Base-by-base conservation (phyloP, 2,888 invertebrate species). In the Epirrhoe tristata region DNA sequence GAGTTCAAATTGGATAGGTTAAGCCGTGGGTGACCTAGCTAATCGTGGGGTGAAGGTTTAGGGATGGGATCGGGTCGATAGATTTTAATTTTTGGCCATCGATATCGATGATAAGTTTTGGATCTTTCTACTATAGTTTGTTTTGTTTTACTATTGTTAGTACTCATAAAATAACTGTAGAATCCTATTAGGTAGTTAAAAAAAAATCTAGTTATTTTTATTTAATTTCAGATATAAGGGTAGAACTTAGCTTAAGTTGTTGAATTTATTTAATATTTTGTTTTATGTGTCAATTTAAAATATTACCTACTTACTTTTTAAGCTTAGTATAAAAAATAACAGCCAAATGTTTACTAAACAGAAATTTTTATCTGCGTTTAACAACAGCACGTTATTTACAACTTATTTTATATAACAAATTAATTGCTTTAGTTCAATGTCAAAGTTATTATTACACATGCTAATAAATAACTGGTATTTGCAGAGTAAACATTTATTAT, bases 11-110 rank as follows among this genome's bases (percentile, higher is more conserved):
- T 82, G 80, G 79, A 81, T 79, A 81, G 89, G 88, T 89, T 87
- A 88, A 87, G 85, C 85, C 87, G 84, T 84, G 84, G 81, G 72
- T 84, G 89, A 90, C 91, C 91, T 74, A 80, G 81, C 87, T 89
- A 91, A 91, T 91, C 82, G 84, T 78, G 82, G 83, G 86, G 84
- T 80, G 77, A 76, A 79, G 76, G 82, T 80, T 14, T 83, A 88
- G 85, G 61, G 88, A 76, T 79, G 86, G 68, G 77, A 57, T 31
- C n/a, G 0, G 66, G 14, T 53, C 65, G 59, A 54, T 61, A 39
- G 12, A 61, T n/a, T 53, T 24, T n/a, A 3, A 46, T 14, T 36
- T 16, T 24, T 12, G 39, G 7, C 17, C 36, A 34, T 57, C 54
- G 58, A 70, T 70, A 70, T 67, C 50, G 59, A 55, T 58, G n/a